phyloP scores from a whole-genome alignment of 2,113 vertebrate genomes.

The Triplophysa rosa region DNA sequence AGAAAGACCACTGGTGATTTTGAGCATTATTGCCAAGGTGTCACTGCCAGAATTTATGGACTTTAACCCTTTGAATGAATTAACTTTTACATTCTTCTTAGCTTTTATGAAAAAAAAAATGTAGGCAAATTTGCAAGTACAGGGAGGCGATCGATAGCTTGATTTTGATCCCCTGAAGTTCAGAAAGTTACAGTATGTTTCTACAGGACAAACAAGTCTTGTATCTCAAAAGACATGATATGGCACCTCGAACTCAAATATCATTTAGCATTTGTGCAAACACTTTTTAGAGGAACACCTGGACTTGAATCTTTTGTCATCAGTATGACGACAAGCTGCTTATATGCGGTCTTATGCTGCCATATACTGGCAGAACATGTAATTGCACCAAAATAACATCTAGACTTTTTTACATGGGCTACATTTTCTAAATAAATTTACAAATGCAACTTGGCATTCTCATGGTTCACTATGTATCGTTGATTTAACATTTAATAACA shows the following conservation, averaged over 20 bases:
- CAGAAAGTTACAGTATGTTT: background rate
- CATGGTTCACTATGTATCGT: background rate
- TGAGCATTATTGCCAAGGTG: constrained; percentile 9
- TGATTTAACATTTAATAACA: no score
- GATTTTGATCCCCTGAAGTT: no score
- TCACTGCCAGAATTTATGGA: background rate
- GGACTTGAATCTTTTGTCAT: background rate
- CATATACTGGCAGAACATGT: constrained; percentile 40
- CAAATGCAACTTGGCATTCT: background rate
- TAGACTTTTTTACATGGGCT: background rate
- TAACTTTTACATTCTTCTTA: no score
- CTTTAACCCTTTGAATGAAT: background rate
- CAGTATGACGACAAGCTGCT: background rate
- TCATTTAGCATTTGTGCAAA: background rate
- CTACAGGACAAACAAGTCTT: background rate
- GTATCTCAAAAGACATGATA: background rate
- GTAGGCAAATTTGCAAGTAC: no score
- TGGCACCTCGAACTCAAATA: background rate
- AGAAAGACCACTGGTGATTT: constrained; percentile 5
- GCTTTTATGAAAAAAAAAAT: no score
- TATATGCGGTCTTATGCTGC: constrained; percentile 30
- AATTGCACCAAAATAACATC: background rate
- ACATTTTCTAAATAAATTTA: background rate
- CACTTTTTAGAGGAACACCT: background rate
- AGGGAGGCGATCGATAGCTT: no score